Conservation (phyloP, 1,140 invertebrate species). For the Trachymyrmex septentrionalis region DNA sequence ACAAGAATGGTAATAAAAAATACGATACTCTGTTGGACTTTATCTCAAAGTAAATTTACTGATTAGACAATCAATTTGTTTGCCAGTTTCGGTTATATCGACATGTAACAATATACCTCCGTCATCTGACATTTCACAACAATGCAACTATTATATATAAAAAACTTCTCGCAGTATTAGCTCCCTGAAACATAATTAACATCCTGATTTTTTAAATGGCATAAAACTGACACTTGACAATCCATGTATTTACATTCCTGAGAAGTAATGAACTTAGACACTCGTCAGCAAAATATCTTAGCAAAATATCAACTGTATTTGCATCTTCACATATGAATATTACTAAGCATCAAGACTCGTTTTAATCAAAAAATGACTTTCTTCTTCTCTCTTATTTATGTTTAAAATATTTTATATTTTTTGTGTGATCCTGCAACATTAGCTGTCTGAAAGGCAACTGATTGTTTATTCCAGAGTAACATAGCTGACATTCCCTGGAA, state of each 20-base stretch:
- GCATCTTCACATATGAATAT: no score
- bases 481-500: background rate
- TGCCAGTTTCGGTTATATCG: background rate
- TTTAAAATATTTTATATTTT: no score
- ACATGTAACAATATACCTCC: background rate
- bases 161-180: background rate
- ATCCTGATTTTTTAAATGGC: background rate
- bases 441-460: background rate
- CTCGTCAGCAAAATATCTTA: no score
- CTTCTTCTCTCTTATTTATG: no score
- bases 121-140: background rate
- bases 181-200: background rate
- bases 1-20: conserved; percentile 8
- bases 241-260: background rate
- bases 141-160: background rate
- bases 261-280: background rate
- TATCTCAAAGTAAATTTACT: conserved; percentile 6
- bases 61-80: conserved; percentile 42
- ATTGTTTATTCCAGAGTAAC: background rate
- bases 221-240: background rate
- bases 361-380: no score
- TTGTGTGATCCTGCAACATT: background rate
- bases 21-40: background rate
- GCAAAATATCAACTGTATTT: no score
- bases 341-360: no score